Evolutionary conservation across 2,113 vertebrate genomes (phyloP).

Genomic region (Catagonus wagneri): DNA sequence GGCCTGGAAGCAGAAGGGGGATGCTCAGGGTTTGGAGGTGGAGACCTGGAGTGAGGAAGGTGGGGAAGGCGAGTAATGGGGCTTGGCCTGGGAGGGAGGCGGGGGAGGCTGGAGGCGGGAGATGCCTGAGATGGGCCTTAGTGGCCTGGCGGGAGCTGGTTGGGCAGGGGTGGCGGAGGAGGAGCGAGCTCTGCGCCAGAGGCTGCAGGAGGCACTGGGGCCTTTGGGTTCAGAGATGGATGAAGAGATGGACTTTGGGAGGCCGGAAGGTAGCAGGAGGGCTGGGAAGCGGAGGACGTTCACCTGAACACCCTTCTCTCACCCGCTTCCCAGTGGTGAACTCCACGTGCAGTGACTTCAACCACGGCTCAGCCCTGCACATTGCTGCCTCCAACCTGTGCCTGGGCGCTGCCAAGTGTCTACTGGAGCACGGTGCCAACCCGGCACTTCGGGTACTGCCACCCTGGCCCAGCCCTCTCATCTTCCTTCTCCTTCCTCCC

Average conservation of each 20-base stretch:
- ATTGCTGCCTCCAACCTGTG: slow-evolving; percentile 97
- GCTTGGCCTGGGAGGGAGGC: not conserved
- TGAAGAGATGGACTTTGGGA: not conserved
- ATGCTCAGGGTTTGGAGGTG: not conserved
- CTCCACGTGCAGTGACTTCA: slow-evolving; percentile 95
- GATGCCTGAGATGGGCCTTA: not conserved
- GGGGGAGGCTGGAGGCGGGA: not conserved
- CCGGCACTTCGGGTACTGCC: slow-evolving; percentile 90
- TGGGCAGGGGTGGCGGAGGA: not conserved
- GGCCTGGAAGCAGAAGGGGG: not conserved
- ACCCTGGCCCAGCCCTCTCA: not conserved
- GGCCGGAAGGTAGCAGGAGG: not conserved
- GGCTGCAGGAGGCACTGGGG: too few species aligned
- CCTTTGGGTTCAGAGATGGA: not conserved
- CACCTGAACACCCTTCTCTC: not conserved
- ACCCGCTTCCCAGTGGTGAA: slow-evolving; percentile 89
- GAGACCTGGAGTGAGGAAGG: not conserved
- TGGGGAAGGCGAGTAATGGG: not conserved
- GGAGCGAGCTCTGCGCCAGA: accelerated
- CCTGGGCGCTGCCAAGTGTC: slow-evolving; percentile 93
- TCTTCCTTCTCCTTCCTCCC: not conserved
- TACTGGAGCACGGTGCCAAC: slow-evolving; percentile 95
- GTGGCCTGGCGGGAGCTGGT: too few species aligned
- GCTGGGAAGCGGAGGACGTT: accelerated
- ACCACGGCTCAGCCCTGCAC: slow-evolving; percentile 94